Percentiles rank a stretch among this genome's conserved stretches.
These are phyloP conservation scores for Pangasianodon hypophthalmus DNA, from an alignment of 2,113 vertebrate genomes.

Conservation along the genomic window DNA sequence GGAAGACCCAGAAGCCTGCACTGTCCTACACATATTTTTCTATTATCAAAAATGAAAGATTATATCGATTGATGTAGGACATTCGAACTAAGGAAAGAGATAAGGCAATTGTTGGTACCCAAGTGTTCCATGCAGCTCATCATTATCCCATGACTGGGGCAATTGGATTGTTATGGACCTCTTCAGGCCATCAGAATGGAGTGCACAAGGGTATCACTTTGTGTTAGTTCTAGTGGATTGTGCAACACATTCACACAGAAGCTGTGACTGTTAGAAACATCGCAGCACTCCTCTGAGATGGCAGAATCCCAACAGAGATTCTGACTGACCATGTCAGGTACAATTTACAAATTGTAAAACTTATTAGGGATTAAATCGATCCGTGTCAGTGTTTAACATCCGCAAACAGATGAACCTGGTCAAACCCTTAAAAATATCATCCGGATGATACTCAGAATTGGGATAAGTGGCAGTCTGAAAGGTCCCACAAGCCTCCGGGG, in stretches of 20 bases:
- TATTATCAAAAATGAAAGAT: too few species aligned
- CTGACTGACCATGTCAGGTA: neutral
- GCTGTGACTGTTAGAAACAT: neutral
- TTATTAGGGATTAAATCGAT: neutral
- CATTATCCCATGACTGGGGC: too few species aligned
- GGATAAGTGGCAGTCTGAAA: neutral
- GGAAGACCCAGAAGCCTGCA: too few species aligned
- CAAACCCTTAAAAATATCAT: neutral
- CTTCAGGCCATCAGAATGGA: too few species aligned
- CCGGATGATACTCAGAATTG: neutral
- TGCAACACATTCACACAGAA: neutral
- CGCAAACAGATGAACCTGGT: neutral
- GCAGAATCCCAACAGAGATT: neutral
- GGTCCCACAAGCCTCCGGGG: neutral
- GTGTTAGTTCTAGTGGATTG: too few species aligned
- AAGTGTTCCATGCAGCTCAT: too few species aligned
- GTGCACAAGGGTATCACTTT: too few species aligned
- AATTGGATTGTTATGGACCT: too few species aligned
- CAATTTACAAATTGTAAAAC: neutral
- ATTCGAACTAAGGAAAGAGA: too few species aligned
- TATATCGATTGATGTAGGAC: too few species aligned
- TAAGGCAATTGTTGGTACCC: too few species aligned
- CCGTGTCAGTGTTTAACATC: neutral
- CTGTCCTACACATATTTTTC: too few species aligned
- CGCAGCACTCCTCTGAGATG: neutral